Evolutionary conservation across 1,140 invertebrate species (phyloP).

Genomic region (Drosophila quadrilineata): DNA sequence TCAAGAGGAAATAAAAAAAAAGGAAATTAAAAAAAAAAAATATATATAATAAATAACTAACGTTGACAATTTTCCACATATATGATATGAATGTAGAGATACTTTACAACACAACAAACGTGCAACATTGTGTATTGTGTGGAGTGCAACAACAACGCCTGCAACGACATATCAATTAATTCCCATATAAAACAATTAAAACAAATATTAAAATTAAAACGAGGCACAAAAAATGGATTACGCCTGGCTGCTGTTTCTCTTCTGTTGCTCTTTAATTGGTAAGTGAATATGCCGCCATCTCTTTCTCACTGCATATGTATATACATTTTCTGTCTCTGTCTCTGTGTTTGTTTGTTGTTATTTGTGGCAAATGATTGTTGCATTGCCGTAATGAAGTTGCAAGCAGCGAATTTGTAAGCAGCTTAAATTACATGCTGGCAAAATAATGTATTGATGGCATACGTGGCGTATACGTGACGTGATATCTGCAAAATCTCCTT

Average conservation of each 20-base stretch:
- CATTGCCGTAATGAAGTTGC: constrained; percentile 2
- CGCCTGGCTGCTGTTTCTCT: constrained; percentile 58
- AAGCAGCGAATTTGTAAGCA: constrained; percentile 15
- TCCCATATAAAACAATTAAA: constrained; percentile 45
- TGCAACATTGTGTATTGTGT: too few species aligned
- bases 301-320: too few species aligned
- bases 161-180: constrained; percentile 56
- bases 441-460: constrained; percentile 34
- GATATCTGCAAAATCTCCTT: constrained; percentile 25
- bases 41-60: constrained; percentile 35
- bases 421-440: constrained; percentile 1
- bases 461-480: constrained; percentile 49
- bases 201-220: constrained; percentile 17
- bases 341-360: background rate
- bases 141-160: constrained; percentile 37
- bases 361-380: background rate
- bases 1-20: constrained; percentile 15
- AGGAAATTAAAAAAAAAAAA: too few species aligned
- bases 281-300: constrained; percentile 50
- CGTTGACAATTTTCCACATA: constrained; percentile 12
- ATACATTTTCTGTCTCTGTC: constrained; percentile 4
- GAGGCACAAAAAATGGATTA: constrained; percentile 61
- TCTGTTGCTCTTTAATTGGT: constrained; percentile 62
- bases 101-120: background rate
- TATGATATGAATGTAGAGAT: constrained; percentile 20